These are phyloP conservation scores for Pangasianodon gigas DNA, from an alignment of 2,113 vertebrate species.

Conservation along the genomic window DNA sequence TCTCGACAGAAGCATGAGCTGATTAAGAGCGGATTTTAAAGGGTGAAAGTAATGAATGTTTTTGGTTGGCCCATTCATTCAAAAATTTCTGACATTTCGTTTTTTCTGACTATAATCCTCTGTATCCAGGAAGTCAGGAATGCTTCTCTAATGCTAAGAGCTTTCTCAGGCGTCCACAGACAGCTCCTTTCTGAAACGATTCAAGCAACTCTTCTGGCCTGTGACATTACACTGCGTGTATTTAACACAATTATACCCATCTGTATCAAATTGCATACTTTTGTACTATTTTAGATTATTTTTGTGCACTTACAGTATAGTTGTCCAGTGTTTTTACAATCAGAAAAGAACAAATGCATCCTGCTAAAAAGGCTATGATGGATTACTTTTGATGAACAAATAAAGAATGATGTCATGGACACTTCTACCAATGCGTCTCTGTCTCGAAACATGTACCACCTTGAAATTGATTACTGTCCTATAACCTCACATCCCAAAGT, in stretches of 20 bases:
- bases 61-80: conserved; percentile 27
- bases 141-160: background rate
- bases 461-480: background rate
- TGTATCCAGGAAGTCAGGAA: conserved; percentile 17
- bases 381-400: background rate
- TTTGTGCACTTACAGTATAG: background rate
- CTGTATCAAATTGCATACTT: background rate
- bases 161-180: background rate
- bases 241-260: too few species aligned
- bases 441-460: background rate
- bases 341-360: background rate
- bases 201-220: background rate
- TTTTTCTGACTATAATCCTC: conserved; percentile 24
- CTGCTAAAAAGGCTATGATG: background rate
- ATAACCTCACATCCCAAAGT: background rate
- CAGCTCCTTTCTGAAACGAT: background rate
- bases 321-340: background rate
- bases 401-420: background rate
- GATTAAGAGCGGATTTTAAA: conserved; percentile 44
- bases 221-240: background rate
- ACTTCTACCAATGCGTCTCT: background rate
- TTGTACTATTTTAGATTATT: background rate
- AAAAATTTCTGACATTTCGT: background rate
- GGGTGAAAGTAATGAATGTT: conserved; percentile 47
- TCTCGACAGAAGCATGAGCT: conserved; percentile 27